These are phyloP conservation scores for Sogatella furcifera DNA, from an alignment of 1,140 invertebrate species.

Conservation along the genomic window DNA sequence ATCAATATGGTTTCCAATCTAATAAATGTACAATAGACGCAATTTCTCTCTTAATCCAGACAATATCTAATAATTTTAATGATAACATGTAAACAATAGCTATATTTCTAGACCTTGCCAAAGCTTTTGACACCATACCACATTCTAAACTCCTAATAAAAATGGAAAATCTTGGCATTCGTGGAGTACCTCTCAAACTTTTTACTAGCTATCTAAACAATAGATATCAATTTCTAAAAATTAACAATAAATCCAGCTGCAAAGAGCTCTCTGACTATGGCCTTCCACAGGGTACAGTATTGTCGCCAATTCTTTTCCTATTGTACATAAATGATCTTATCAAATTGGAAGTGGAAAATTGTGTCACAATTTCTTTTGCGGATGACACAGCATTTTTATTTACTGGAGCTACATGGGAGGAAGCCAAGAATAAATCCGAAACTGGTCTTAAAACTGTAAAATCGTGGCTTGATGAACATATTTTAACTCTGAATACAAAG, in stretches of 20 bases:
- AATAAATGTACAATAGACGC: not conserved
- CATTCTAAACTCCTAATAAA: not conserved
- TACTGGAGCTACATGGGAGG: not conserved
- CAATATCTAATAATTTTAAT: not conserved
- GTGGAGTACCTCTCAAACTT: not conserved
- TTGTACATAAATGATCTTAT: not conserved
- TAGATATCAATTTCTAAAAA: not conserved
- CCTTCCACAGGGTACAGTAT: not conserved
- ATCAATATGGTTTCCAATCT: not conserved
- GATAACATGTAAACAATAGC: not conserved
- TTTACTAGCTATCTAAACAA: not conserved
- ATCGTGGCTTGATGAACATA: not conserved
- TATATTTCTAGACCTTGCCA: not conserved
- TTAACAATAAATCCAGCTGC: not conserved
- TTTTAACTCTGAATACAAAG: not conserved
- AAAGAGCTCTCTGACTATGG: not conserved
- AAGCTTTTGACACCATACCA: not conserved
- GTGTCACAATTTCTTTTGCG: not conserved
- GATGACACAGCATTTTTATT: not conserved
- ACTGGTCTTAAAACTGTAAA: not conserved
- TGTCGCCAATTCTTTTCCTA: not conserved
- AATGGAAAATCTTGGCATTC: not conserved
- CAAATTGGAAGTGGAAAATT: not conserved
- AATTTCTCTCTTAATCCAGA: not conserved
- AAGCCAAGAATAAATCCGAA: not conserved